Evolutionary conservation across 2,797 vertebrate species (phyloP), one percentile per base, ranked within the genome.

Genomic region (Alfaro cultratus): DNA sequence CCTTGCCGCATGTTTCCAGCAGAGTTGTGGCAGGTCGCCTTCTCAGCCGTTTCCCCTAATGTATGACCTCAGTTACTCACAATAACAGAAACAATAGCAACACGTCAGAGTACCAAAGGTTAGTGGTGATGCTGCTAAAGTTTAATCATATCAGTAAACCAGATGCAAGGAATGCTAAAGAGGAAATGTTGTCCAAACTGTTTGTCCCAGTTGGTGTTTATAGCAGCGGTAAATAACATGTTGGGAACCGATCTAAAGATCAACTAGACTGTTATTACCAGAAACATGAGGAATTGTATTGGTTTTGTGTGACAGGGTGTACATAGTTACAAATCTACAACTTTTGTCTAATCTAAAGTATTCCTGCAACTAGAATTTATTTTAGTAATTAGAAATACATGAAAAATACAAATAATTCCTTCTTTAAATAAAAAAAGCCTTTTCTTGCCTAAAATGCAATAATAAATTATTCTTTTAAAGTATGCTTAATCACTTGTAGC

Each of bases 21-120:
- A 90, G 76, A 55, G 93, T 96, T 88, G 91, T 93, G 92, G 91
- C 88, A 83, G 94, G 95, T 95, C 96, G 90, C 91, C 64, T 12
- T 88, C 94, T 95, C 90, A 87, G 86, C 87, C 53, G 26, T 75
- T 41, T 46, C 46, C 31, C 47, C 47, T 49, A 49, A 49, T n/a
- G 49, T 55, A 46, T 8, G 84, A 60, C 73, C 82, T 62, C 77
- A 71, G 2, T 81, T 75, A 13, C 46, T 71, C 41, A 29, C 41
- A 71, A 18, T 23, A 11, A 18, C 43, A 46, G 41, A 71, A 45
- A 29, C 11, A 8, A 46, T n/a, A 12, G 23, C 67, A 70, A 70
- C 36, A n/a, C 0, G 1, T 43, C 2, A 43, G 62, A 64, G 31
- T 4, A 36, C 18, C 31, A 64, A 64, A 39, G 0, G 1, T 39